Percentiles rank a stretch among this genome's conserved stretches.
phyloP scores from a whole-genome alignment of 2,113 vertebrate species.

The Gasterosteus nipponicus region DNA sequence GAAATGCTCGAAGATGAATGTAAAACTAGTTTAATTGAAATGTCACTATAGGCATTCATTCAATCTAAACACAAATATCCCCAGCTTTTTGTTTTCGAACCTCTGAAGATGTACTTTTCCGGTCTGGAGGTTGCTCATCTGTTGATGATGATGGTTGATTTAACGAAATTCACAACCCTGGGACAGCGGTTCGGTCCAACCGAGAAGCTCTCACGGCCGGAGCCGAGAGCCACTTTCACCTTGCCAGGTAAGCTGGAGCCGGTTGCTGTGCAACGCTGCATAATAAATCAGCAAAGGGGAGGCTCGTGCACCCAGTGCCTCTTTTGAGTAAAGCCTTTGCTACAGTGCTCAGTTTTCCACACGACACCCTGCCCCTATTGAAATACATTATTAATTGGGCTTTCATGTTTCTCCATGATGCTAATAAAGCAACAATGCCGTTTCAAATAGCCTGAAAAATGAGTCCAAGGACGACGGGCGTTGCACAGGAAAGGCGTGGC shows the following conservation, averaged over 20 bases:
- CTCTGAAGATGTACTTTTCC: not conserved
- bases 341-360: not conserved
- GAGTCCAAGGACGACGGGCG: conserved; percentile 83
- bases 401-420: conserved; percentile 70
- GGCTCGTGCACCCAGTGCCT: not conserved
- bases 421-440: conserved; percentile 81
- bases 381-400: conserved; percentile 76
- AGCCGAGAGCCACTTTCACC: not conserved
- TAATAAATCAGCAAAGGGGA: too few relatives aligned
- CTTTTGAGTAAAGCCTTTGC: conserved; percentile 11
- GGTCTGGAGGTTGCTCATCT: not conserved
- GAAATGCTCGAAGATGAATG: not conserved
- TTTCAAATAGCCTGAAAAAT: conserved; percentile 85
- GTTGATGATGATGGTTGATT: not conserved
- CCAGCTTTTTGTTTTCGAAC: not conserved
- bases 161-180: not conserved
- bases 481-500: conserved; percentile 83
- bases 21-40: not conserved
- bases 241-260: not conserved
- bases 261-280: not conserved
- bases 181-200: not conserved
- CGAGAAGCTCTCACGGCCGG: not conserved
- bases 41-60: not conserved
- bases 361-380: conserved; percentile 38
- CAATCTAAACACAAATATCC: not conserved